Evolutionary conservation across 2,113 vertebrate species (phyloP).

Genomic region (Sylvietta virens): DNA sequence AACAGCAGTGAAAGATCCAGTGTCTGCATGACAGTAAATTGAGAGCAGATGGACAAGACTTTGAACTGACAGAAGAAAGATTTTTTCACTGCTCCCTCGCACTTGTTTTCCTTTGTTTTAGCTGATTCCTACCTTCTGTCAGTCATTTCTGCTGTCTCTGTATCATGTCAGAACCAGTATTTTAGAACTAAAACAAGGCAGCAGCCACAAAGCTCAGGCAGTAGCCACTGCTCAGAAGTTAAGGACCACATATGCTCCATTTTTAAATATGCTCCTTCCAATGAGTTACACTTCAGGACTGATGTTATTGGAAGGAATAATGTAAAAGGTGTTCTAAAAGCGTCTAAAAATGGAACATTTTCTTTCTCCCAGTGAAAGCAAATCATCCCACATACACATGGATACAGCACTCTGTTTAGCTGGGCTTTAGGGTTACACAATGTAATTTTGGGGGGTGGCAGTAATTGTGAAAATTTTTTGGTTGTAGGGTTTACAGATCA

Average conservation of each 20-base stretch:
- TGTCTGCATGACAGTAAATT: neutral
- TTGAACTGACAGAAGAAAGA: neutral
- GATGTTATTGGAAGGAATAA: neutral
- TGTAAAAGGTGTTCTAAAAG: neutral
- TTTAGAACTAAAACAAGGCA: neutral
- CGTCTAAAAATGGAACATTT: neutral
- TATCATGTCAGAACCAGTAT: neutral
- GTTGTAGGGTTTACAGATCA: neutral
- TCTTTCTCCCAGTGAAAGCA: neutral
- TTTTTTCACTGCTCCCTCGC: neutral
- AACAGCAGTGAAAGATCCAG: neutral
- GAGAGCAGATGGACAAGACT: conserved; percentile 14
- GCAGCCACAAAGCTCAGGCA: neutral
- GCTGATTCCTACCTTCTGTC: neutral
- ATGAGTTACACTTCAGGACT: neutral
- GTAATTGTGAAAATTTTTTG: neutral
- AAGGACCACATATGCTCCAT: neutral
- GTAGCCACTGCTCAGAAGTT: neutral
- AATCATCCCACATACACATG: neutral
- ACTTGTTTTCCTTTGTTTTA: conserved; percentile 3
- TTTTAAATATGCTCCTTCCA: neutral
- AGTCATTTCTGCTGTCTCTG: neutral
- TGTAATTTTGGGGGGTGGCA: neutral
- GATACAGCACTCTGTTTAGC: neutral
- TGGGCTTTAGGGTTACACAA: neutral